Base-by-base conservation (phyloP, 2,797 vertebrate species). In the Aplochiton taeniatus region DNA sequence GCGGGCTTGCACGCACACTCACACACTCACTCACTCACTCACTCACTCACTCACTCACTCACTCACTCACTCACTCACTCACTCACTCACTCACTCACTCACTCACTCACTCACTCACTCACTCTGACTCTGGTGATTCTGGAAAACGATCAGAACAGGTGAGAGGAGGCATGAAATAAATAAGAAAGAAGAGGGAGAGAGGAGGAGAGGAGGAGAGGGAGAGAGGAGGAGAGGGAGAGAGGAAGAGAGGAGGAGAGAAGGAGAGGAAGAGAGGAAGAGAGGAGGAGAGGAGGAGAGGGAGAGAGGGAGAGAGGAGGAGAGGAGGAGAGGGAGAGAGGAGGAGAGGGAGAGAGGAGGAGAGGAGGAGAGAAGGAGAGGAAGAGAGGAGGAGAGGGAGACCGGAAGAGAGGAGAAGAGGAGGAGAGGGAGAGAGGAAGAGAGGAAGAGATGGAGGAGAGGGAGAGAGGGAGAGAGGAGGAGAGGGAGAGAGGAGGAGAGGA, bases 221-320 rank as follows among this genome's bases (percentile, higher is more conserved):
- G 3, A 3, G 31, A 31, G 31, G 31, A 31, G 31, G 6, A 31
- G 31, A 3, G 31, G 6, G 31, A 31, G 6, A 31, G 31, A 31
- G 31, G 31, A 6, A 6, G 31, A 31, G 31, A 3, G 2, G 31
- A n/a, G n/a, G n/a, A n/a, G n/a, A n/a, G n/a, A n/a, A 31, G 6
- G 2, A 31, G 2, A 31, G 31, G 31, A 6, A 6, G 31, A 31
- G 31, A 31, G 2, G 31, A 6, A 6, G 31, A 31, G n/a, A n/a
- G n/a, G n/a, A n/a, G 31, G 6, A 31, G 6, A 31, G 31, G 6
- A 6, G 6, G 31, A 31, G 31, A 31, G 31, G 6, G 6, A 31
- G 6, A 6, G 13, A 67, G n/a, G 18, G 56, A 58, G 65, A 59
- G 42, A 63, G 67, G 63, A 14, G 63, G 54, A 41, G 45, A 11